Evolutionary conservation across 2,797 vertebrate genomes (phyloP).

Genomic region (Aeoliscus strigatus): DNA sequence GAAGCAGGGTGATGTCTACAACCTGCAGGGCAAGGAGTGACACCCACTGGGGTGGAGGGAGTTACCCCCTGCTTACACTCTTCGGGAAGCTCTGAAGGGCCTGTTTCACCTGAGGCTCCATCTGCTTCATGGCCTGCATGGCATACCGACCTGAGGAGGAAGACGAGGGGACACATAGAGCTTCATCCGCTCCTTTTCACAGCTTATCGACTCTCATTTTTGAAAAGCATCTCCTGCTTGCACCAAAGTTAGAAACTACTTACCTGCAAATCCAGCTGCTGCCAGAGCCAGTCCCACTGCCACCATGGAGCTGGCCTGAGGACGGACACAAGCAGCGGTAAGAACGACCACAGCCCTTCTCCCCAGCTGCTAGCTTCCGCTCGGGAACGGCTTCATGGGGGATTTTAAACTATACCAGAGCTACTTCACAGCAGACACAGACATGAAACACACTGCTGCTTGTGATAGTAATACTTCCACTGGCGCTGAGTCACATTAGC

Average conservation of each 20-base stretch:
- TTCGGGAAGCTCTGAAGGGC: slow-evolving; percentile 84
- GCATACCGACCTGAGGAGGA: slow-evolving; percentile 83
- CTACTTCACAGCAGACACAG: too few relatives aligned
- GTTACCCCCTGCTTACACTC: slow-evolving; percentile 65
- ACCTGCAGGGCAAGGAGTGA: too few relatives aligned
- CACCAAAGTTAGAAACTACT: slow-evolving; percentile 37
- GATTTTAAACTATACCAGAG: not conserved
- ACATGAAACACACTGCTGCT: not conserved
- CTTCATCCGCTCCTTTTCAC: too few relatives aligned
- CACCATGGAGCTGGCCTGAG: slow-evolving; percentile 85
- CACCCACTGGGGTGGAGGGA: too few relatives aligned
- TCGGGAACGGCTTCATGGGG: not conserved
- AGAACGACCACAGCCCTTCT: not conserved
- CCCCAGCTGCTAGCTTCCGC: not conserved
- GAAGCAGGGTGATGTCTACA: too few relatives aligned
- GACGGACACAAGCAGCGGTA: not conserved
- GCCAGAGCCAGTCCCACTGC: slow-evolving; percentile 88
- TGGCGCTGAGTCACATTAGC: too few relatives aligned
- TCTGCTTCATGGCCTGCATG: slow-evolving; percentile 83
- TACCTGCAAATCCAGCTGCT: slow-evolving; percentile 92
- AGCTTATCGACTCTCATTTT: not conserved
- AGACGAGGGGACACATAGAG: not conserved
- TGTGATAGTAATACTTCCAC: too few relatives aligned
- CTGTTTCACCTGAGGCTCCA: slow-evolving; percentile 91
- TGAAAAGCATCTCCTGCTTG: too few relatives aligned